Evolutionary conservation across 2,888 invertebrate species (phyloP).

Genomic region (Empis stercorea): DNA sequence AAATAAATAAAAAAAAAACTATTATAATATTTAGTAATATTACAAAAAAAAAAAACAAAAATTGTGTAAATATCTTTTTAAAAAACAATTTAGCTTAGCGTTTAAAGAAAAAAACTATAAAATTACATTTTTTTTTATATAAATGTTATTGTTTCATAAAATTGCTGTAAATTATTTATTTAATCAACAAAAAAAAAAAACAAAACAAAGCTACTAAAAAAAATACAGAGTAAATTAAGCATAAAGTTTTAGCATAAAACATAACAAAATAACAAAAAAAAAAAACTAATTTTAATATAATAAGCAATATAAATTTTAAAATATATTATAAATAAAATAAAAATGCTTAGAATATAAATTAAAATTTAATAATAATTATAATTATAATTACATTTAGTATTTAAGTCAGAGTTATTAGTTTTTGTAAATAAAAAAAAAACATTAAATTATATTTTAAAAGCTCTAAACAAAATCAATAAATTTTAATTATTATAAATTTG

Average conservation of each 20-base stretch:
- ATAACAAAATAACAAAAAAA: background rate
- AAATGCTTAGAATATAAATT: background rate
- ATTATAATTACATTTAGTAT: conserved; percentile 4
- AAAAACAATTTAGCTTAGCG: conserved; percentile 10
- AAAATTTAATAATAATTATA: conserved; percentile 2
- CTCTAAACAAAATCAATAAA: too few relatives aligned
- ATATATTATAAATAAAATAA: background rate
- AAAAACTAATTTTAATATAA: too few relatives aligned
- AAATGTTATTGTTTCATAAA: background rate
- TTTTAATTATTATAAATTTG: too few relatives aligned
- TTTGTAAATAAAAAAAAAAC: too few relatives aligned
- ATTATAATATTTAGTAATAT: too few relatives aligned
- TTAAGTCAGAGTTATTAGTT: background rate
- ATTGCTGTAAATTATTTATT: conserved; percentile 13
- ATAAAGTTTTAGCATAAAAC: background rate
- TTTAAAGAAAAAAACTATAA: conserved; percentile 7
- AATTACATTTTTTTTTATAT: conserved; percentile 1
- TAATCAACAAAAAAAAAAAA: background rate
- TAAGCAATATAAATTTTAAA: conserved; percentile 7
- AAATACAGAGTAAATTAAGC: background rate
- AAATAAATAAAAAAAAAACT: too few relatives aligned
- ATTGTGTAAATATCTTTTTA: background rate
- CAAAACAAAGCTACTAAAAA: background rate
- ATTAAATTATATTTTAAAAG: too few relatives aligned
- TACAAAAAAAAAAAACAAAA: too few relatives aligned